These are phyloP conservation scores for Nanger granti DNA, from an alignment of 2,113 vertebrate species.

Conservation along the genomic window DNA sequence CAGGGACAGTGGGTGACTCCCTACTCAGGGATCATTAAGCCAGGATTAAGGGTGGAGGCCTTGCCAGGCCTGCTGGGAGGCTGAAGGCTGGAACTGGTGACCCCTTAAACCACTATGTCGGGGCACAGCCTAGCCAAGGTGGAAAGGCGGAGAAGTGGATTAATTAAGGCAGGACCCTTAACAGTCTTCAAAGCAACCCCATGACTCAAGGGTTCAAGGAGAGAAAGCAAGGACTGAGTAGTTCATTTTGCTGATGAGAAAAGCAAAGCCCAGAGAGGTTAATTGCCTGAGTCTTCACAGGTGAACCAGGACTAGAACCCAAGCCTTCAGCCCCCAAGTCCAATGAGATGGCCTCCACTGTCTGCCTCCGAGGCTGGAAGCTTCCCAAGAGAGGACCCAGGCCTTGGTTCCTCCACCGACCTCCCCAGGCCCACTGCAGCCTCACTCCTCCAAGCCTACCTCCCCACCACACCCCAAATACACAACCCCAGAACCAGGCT, in stretches of 20 bases:
- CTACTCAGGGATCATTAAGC: neutral
- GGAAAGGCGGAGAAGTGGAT: neutral
- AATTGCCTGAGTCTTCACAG: neutral
- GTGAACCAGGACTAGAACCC: neutral
- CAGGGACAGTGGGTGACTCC: neutral
- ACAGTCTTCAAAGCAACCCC: neutral
- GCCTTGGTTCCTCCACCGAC: neutral
- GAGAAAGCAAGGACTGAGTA: neutral
- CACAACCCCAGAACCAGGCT: neutral
- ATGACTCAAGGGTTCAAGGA: neutral
- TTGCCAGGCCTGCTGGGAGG: neutral
- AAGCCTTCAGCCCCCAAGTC: neutral
- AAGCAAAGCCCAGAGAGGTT: neutral
- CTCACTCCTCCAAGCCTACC: neutral
- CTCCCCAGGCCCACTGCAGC: neutral
- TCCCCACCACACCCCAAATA: neutral
- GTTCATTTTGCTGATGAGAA: neutral
- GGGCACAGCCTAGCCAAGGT: neutral
- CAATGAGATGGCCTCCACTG: neutral
- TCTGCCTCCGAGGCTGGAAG: neutral
- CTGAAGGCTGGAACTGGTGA: neutral
- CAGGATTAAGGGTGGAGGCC: slow-evolving; percentile 2
- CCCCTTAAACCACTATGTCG: neutral
- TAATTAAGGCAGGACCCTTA: neutral
- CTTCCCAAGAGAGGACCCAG: neutral